Evolutionary conservation across 2,113 vertebrate genomes (phyloP), one percentile per base, ranked within the genome.

Genomic region (Nothocercus nigrocapillus): DNA sequence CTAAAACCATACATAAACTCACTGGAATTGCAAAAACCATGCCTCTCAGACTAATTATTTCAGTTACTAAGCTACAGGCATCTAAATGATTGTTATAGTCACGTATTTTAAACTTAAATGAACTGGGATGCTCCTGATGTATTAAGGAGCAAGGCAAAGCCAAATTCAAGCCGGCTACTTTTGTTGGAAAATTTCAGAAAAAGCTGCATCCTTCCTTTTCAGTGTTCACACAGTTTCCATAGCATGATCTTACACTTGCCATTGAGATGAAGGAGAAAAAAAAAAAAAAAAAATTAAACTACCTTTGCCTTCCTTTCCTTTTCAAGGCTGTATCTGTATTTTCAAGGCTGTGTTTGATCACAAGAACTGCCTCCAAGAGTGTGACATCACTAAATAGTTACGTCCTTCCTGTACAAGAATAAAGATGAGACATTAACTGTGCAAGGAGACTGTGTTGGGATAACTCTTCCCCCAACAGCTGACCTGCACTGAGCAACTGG

Each of bases 341-440:
- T 30, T 45, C 15, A 67, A 88, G 45, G 70, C 54, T 91, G 74
- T 84, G 63, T 66, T 45, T 90, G 75, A 78, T 27, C 40, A 67
- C 70, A 72, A 77, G n/a, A 88, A 93, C 53, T 10, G 38, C 45
- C 56, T 47, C 0, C 1, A 81, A 86, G 63, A 44, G 63, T 58
- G 66, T 30, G 64, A 77, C 66, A 81, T 79, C 74, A 84, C 63
- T 63, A 66, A 91, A 67, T 56, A 73, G 58, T 38, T 77, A 80
- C 32, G 45, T 75, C 92, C 77, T 66, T 76, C 87, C 89, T 87
- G 87, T 40, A 79, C 59, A 84, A 86, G 80, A 78, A 76, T 16
- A 64, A 93, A 90, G 74, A 94, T 11, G 32, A 54, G 22, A 45
- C 1, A 21, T 90, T 86, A 89, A 93, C 49, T 79, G 36, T 15